These are phyloP conservation scores for Ophthalmolycus amberensis DNA, from an alignment of 2,113 vertebrate genomes.

Conservation along the genomic window DNA sequence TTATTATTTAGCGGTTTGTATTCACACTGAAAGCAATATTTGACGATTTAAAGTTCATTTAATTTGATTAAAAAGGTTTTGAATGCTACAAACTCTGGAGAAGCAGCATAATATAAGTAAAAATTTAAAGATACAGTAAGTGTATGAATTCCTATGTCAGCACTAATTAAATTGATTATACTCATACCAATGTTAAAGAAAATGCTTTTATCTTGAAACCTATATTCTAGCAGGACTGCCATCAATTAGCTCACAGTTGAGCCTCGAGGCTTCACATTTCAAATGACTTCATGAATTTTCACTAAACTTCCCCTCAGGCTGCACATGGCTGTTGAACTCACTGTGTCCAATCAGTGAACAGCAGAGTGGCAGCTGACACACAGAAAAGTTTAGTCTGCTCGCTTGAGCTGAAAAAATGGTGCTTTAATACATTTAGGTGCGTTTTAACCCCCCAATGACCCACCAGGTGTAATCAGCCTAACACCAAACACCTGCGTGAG, in stretches of 20 bases:
- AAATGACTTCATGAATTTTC: not conserved
- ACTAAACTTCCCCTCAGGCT: not conserved
- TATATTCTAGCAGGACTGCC: not conserved
- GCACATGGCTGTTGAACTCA: not conserved
- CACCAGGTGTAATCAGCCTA: not conserved
- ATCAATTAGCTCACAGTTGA: not conserved
- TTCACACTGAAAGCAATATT: not conserved
- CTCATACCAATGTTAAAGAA: not conserved
- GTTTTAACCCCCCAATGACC: not conserved
- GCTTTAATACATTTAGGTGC: not conserved
- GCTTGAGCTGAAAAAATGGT: not conserved
- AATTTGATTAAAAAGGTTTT: not conserved
- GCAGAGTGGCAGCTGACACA: not conserved
- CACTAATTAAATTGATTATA: not conserved
- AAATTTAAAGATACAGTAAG: not conserved
- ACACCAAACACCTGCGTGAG: not conserved
- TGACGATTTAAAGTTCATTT: not conserved
- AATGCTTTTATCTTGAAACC: conserved; percentile 10
- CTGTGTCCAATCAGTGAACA: not conserved
- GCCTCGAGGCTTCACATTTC: not conserved
- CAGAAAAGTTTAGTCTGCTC: not conserved
- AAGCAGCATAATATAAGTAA: no score
- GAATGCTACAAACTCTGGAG: not conserved
- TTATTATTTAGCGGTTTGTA: not conserved
- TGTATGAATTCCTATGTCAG: not conserved